A percentile compares a stretch with the other conserved stretches of the same genome.
These are phyloP conservation scores for Ischnus inquisitorius DNA, from an alignment of 2,888 invertebrate genomes.

Conservation along the genomic window DNA sequence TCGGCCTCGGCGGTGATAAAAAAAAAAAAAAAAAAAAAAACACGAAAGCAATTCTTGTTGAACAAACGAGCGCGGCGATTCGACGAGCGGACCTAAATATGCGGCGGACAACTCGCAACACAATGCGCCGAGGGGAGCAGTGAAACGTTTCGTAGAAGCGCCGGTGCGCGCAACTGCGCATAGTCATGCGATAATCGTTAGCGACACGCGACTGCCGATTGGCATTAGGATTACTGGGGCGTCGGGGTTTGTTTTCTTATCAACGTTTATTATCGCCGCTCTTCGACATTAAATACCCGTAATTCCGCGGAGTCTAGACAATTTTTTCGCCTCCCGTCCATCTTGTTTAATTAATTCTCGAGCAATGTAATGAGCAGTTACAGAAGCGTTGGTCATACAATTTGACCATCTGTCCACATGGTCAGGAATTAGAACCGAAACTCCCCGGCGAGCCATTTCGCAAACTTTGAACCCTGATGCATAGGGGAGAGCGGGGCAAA, in stretches of 20 bases:
- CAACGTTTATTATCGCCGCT: constrained; percentile 24
- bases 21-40: background rate
- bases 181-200: constrained; percentile 70
- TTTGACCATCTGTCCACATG: too few species aligned
- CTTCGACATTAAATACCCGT: constrained; percentile 28
- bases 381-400: too few species aligned
- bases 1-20: background rate
- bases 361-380: too few species aligned
- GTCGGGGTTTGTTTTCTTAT: constrained; percentile 42
- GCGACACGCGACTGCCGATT: constrained; percentile 64
- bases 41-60: background rate
- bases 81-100: background rate
- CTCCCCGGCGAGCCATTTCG: too few species aligned
- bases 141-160: constrained; percentile 63
- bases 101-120: background rate
- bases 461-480: too few species aligned
- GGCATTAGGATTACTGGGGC: constrained; percentile 2
- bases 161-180: constrained; percentile 61
- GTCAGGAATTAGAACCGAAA: too few species aligned
- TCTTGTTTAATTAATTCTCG: too few species aligned
- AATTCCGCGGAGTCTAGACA: constrained; percentile 68
- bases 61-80: constrained; percentile 15
- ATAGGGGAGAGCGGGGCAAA: too few species aligned
- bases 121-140: constrained; percentile 1
- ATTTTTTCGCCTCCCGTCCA: constrained; percentile 44